Base-by-base conservation (phyloP, 2,888 invertebrate species). In the Sarcophaga caerulescens region DNA sequence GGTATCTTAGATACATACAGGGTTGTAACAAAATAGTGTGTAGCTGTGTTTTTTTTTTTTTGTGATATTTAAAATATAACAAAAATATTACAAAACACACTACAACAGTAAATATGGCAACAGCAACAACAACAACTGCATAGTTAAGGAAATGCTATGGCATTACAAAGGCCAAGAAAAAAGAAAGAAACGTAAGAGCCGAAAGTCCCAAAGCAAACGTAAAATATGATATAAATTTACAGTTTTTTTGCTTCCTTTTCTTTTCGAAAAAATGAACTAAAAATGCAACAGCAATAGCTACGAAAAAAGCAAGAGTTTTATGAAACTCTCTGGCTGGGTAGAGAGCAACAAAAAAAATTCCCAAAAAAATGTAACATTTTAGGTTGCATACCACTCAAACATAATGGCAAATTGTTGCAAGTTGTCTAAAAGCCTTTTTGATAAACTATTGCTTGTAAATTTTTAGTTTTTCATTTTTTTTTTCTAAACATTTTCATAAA, bases 221-320 rank as follows among this genome's bases (percentile, higher is more conserved):
- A 91, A 91, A 91, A 91, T 91, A 91, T 91, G 90, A 91, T 90
- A 91, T 90, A 91, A 90, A 90, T 90, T 90, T 84, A 90, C 89
- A 88, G 45, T 73, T 57, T 59, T 19, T 69, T 68, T 45, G 1
- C 21, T 47, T 66, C 47, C 19, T 11, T 6, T 25, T 44, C 4
- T 65, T 90, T 90, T 90, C 68, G 25, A 19, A 19, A 47, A 23
- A 60, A 65, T 66, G n/a, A 76, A 76, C 76, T 59, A 76, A 71
- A 74, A 59, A 62, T 66, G 11, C n/a, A 35, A 8, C 76, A 60
- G 52, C 69, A 74, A 68, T 76, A 44, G 19, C 57, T 47, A 59
- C 62, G 17, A 71, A 23, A 47, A 57, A 57, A 52, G 21, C 1
- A 75, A 68, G 35, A 74, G 23, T 81, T 69, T 62, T 25, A 47